Conservation (phyloP, 2,797 vertebrate species). For the Holocentrus rufus region DNA sequence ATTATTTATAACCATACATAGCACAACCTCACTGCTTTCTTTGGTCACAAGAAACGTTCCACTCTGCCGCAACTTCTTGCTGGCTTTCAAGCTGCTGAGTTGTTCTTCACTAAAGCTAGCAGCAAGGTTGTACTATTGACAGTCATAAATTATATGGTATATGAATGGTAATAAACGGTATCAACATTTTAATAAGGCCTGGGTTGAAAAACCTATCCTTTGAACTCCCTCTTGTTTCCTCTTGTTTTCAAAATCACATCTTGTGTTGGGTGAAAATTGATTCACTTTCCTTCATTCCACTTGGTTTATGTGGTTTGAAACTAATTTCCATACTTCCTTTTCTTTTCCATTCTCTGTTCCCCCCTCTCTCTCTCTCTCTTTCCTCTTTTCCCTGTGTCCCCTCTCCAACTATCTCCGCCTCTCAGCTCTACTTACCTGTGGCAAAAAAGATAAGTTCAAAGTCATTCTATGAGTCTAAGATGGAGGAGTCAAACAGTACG, state of each 20-base stretch:
- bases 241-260: constrained; percentile 35
- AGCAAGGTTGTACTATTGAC: too few relatives aligned
- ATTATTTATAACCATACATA: too few relatives aligned
- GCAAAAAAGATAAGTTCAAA: constrained; percentile 91
- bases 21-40: too few relatives aligned
- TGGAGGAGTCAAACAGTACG: constrained; percentile 93
- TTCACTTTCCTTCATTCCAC: constrained; percentile 41
- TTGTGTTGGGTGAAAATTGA: constrained; percentile 11
- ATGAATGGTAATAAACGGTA: too few relatives aligned
- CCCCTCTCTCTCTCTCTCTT: constrained; percentile 7
- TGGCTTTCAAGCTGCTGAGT: too few relatives aligned
- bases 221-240: constrained; percentile 19
- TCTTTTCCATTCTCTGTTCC: constrained; percentile 40
- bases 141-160: too few relatives aligned
- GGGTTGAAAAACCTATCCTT: neutral
- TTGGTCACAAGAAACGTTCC: too few relatives aligned
- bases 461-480: constrained; percentile 94
- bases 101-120: too few relatives aligned
- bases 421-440: constrained; percentile 92
- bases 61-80: too few relatives aligned
- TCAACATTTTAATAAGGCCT: neutral
- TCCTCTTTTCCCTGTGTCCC: constrained; percentile 40
- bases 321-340: constrained; percentile 51
- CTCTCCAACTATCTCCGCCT: constrained; percentile 82
- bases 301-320: constrained; percentile 42